These are phyloP conservation scores for Burhinus oedicnemus DNA, from an alignment of 2,113 vertebrate species.

Conservation along the genomic window DNA sequence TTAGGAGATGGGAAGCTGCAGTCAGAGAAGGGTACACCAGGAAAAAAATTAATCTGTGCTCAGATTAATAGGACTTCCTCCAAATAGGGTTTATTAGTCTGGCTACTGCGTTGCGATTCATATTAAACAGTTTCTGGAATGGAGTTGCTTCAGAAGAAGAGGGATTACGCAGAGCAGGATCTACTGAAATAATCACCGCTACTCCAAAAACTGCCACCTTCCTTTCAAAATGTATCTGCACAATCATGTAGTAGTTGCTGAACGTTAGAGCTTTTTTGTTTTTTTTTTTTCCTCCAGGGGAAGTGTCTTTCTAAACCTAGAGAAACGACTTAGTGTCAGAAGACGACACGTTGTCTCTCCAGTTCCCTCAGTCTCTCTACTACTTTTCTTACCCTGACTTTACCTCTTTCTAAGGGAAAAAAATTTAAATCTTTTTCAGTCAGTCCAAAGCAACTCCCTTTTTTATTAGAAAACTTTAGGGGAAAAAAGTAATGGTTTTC, in stretches of 20 bases:
- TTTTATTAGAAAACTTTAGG: neutral
- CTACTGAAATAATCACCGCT: neutral
- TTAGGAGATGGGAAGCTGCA: neutral
- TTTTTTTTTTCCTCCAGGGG: too few relatives aligned
- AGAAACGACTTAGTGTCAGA: neutral
- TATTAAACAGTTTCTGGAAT: neutral
- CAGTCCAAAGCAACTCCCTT: neutral
- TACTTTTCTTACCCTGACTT: neutral
- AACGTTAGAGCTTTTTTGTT: neutral
- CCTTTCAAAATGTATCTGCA: neutral
- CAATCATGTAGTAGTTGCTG: neutral
- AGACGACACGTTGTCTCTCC: neutral
- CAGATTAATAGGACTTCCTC: neutral
- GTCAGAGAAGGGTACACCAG: neutral
- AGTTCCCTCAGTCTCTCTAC: neutral
- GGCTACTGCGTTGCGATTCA: neutral
- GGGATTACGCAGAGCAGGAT: neutral
- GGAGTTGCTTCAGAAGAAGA: neutral
- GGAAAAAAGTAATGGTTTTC: neutral
- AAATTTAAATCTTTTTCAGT: neutral
- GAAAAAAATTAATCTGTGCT: neutral
- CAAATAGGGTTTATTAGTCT: neutral
- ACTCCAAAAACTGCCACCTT: neutral
- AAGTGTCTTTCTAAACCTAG: neutral
- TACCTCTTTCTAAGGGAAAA: neutral